Conservation (phyloP, 2,113 vertebrate species). For the Dascyllus trimaculatus region DNA sequence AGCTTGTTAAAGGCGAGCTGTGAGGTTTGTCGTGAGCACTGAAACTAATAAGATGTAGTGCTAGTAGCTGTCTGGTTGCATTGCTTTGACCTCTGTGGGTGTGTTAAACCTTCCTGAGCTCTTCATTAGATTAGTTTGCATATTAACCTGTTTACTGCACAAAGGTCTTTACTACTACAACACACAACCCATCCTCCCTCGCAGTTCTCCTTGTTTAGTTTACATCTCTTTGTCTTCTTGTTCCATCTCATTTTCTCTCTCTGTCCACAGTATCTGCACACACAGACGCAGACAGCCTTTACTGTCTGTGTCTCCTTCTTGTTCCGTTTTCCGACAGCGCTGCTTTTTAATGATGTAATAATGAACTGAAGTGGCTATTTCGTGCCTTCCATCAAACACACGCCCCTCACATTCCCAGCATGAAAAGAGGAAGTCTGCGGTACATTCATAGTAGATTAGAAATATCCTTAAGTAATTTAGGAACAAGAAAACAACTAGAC, state of each 20-base stretch:
- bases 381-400: constrained; percentile 1
- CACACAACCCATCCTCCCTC: neutral
- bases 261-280: neutral
- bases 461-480: constrained; percentile 52
- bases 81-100: constrained; percentile 45
- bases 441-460: constrained; percentile 31
- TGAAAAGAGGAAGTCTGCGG: constrained; percentile 43
- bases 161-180: constrained; percentile 26
- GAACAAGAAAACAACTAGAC: constrained; percentile 44
- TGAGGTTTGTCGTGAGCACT: constrained; percentile 1
- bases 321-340: constrained; percentile 19
- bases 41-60: constrained; percentile 33
- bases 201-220: constrained; percentile 5
- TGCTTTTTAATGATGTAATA: constrained; percentile 26
- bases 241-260: constrained; percentile 6
- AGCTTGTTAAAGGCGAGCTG: constrained; percentile 56
- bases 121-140: constrained; percentile 45
- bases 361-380: constrained; percentile 39
- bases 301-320: constrained; percentile 13
- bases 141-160: constrained; percentile 25
- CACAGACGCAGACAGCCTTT: constrained; percentile 5
- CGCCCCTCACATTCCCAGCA: constrained; percentile 9
- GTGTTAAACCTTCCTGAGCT: constrained; percentile 21
- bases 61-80: constrained; percentile 29
- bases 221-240: neutral